Evolutionary conservation across 2,888 invertebrate genomes (phyloP).

Genomic region (Keiferia lycopersicella): DNA sequence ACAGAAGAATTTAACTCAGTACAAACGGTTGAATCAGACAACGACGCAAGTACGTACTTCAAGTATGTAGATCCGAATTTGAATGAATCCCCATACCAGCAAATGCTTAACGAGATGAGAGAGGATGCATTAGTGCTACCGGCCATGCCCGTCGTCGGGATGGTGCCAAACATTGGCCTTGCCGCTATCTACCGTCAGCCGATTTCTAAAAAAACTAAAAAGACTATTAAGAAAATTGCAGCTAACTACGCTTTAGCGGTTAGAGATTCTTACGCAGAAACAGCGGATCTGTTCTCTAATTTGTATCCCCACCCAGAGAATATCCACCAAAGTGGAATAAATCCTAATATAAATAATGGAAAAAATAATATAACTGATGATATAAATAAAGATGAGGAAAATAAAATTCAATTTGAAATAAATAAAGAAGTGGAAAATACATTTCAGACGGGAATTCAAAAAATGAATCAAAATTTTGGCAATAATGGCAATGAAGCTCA

Average conservation of each 20-base stretch:
- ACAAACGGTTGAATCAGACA: not conserved
- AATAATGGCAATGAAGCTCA: too few relatives aligned
- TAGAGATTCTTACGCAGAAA: not conserved
- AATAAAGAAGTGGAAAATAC: too few relatives aligned
- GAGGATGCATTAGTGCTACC: not conserved
- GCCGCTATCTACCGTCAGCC: conserved; percentile 64
- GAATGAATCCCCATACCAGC: not conserved
- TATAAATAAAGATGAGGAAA: too few relatives aligned
- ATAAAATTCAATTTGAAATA: too few relatives aligned
- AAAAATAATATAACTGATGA: too few relatives aligned
- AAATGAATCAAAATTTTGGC: too few relatives aligned
- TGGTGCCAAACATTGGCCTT: conserved; percentile 54
- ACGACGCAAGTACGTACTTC: not conserved
- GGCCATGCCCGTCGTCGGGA: not conserved
- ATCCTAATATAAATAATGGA: not conserved
- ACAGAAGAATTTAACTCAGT: not conserved
- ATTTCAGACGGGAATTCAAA: too few relatives aligned
- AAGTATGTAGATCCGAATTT: not conserved
- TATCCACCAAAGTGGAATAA: not conserved
- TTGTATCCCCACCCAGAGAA: not conserved
- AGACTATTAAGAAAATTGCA: conserved; percentile 54
- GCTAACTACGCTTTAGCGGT: conserved; percentile 38
- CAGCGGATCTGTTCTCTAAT: not conserved
- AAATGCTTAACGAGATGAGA: not conserved
- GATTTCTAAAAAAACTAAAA: conserved; percentile 56